A percentile compares a stretch with the other conserved stretches of the same genome.
Evolutionary conservation across 2,113 vertebrate species (phyloP).

Genomic region (Ammodytes marinus): DNA sequence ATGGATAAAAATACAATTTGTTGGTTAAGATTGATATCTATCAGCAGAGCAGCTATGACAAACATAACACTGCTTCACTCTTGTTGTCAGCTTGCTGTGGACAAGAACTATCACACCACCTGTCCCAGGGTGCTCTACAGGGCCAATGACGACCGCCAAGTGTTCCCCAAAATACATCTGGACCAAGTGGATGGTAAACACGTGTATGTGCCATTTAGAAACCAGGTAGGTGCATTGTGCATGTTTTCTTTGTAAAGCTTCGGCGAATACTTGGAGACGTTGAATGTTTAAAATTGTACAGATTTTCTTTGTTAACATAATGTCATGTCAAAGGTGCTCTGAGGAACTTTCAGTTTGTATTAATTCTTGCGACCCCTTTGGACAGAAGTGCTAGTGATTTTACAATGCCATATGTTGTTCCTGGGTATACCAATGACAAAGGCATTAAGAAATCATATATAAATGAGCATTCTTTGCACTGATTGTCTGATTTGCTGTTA

Average conservation of each 20-base stretch:
- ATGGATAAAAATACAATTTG: background rate
- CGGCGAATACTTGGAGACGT: background rate
- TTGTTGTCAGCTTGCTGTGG: constrained; percentile 89
- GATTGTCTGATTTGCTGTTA: too few relatives aligned
- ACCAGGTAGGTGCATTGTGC: constrained; percentile 82
- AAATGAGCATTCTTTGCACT: too few relatives aligned
- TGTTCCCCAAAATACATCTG: constrained; percentile 89
- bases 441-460: too few relatives aligned
- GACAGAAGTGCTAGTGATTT: too few relatives aligned
- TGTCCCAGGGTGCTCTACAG: constrained; percentile 90
- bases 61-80: constrained; percentile 4
- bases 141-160: constrained; percentile 84
- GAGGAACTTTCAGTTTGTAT: too few relatives aligned
- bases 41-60: background rate
- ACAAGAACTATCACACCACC: constrained; percentile 82
- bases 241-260: background rate
- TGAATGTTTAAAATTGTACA: background rate
- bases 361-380: too few relatives aligned
- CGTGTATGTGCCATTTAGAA: constrained; percentile 88
- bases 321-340: too few relatives aligned
- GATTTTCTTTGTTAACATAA: background rate
- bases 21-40: background rate
- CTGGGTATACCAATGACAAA: too few relatives aligned
- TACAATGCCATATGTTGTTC: too few relatives aligned
- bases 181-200: constrained; percentile 87